Conservation (phyloP, 2,888 invertebrate genomes). For the Cheilosia soror region DNA sequence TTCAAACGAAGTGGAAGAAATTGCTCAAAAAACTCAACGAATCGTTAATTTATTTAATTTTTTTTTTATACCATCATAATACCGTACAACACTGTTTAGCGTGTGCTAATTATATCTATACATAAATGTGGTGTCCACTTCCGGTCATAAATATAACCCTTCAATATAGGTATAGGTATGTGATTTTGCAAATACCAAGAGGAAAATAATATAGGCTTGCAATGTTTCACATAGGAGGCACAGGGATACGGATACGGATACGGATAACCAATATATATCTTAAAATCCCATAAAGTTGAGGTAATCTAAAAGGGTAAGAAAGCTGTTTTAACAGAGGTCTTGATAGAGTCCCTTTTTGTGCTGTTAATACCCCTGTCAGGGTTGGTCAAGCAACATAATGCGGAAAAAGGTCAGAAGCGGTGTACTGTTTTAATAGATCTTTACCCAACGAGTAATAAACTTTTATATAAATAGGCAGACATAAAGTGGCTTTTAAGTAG, state of each 20-base stretch:
- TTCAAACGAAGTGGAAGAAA: conserved; percentile 83
- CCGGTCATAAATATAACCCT: conserved; percentile 8
- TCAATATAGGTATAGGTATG: background rate
- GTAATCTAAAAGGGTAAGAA: background rate
- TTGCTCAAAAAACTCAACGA: conserved; percentile 80
- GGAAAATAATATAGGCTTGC: background rate
- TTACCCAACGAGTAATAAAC: conserved; percentile 45
- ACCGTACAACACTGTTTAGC: conserved; percentile 59
- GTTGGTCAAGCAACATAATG: conserved; percentile 48
- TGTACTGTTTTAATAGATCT: conserved; percentile 49
- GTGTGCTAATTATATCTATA: conserved; percentile 70
- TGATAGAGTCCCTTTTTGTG: background rate
- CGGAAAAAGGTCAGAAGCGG: conserved; percentile 46
- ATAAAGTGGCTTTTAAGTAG: conserved; percentile 24
- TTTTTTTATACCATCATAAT: conserved; percentile 61
- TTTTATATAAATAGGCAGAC: conserved; percentile 28
- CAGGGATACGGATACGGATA: background rate
- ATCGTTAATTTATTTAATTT: conserved; percentile 57
- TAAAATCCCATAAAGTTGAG: conserved; percentile 38
- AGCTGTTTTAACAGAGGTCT: background rate
- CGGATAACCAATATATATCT: conserved; percentile 31
- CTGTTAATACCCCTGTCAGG: conserved; percentile 35
- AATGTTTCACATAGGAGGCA: too few species aligned
- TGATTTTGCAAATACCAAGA: background rate
- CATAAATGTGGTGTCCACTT: conserved; percentile 40